Evolutionary conservation across 2,113 vertebrate genomes (phyloP), one percentile per base, ranked within the genome.

Genomic region (Todiramphus saurophagus): DNA sequence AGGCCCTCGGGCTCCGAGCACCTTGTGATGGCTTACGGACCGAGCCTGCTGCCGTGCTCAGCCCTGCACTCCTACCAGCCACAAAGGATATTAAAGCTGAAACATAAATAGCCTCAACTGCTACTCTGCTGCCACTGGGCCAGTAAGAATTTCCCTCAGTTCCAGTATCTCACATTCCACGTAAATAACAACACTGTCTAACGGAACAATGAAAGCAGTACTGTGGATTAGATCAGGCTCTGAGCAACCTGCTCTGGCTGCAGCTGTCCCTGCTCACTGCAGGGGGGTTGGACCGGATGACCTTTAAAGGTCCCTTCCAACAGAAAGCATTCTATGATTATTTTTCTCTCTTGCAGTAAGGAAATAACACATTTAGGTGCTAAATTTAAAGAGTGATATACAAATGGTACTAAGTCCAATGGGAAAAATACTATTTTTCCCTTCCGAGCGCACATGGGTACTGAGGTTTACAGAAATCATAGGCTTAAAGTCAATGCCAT

Each of bases 391-490:
- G 13, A 72, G 27, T 4, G 5, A 43, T 37, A 55, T 7, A 69
- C 18, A 69, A 90, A 58, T 33, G 9, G 35, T 12, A 73, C 19
- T 23, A 58, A 74, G 21, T 43, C 41, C 44, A 62, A 5, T 3
- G 5, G 31, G 27, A 56, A 92, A 93, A 73, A 33, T 23, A 59
- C 17, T 5, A 8, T 4, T 33, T 60, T 48, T 89, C 39, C 33
- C 43, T 86, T 63, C 21, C 17, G 59, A 56, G 37, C 74, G 58
- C 0, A 1, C 0, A 0, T 8, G 15, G 9, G 18, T 51, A 82
- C 21, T 88, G 51, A 83, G 63, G 27, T 70, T 90, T 48, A 63
- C 9, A 60, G 63, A 77, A 87, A 43, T 53, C 18, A 63, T 1
- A 67, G 17, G 27, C 33, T 70, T 73, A 33, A 79, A 63, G 37